These are phyloP conservation scores for Chlorodrepanis virens DNA, from an alignment of 2,113 vertebrate genomes.

Conservation along the genomic window DNA sequence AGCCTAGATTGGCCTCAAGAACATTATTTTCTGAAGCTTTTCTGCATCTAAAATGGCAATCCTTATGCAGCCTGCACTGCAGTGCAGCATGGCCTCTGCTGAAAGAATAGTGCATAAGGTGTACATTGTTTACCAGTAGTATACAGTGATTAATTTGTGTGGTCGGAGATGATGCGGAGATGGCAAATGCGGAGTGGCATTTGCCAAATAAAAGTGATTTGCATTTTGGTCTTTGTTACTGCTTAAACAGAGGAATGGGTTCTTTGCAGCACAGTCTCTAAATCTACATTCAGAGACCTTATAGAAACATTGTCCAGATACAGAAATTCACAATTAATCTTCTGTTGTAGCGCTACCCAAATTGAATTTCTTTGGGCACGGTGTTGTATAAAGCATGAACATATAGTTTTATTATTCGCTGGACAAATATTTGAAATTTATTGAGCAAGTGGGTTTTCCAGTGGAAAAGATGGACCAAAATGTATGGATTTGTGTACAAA, in stretches of 20 bases:
- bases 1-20: not conserved
- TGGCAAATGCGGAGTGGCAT: not conserved
- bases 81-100: not conserved
- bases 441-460: not conserved
- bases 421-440: slow-evolving; percentile 1
- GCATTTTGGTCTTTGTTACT: not conserved
- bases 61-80: not conserved
- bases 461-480: not conserved
- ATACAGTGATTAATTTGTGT: not conserved
- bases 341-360: not conserved
- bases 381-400: not conserved
- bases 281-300: not conserved
- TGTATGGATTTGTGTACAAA: not conserved
- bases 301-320: not conserved
- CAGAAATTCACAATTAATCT: not conserved
- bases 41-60: not conserved
- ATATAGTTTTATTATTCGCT: not conserved
- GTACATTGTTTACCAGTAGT: not conserved
- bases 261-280: not conserved
- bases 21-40: not conserved
- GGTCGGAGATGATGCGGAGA: not conserved
- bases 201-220: not conserved
- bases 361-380: not conserved
- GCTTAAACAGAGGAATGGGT: not conserved
- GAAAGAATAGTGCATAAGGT: not conserved